Evolutionary conservation across 2,888 invertebrate species (phyloP).

Genomic region (Epirrhoe alternata): DNA sequence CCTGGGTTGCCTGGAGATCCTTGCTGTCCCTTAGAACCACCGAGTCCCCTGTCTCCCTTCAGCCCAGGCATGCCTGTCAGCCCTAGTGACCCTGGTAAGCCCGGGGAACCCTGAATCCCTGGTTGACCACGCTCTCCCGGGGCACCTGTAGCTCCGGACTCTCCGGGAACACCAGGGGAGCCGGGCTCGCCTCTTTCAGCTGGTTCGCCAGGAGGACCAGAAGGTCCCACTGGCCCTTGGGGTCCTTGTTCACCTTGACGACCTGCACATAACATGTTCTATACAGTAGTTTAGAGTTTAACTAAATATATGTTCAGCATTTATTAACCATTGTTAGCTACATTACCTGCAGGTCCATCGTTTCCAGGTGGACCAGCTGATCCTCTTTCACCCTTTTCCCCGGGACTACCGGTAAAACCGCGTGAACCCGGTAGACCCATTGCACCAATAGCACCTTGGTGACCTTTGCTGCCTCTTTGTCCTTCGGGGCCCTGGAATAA

Average conservation of each 20-base stretch:
- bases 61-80: conserved; percentile 88
- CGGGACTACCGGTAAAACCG: conserved; percentile 87
- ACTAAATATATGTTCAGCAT: too few species aligned
- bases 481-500: conserved; percentile 87
- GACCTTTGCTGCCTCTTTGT: conserved; percentile 88
- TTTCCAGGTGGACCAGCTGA: conserved; percentile 88
- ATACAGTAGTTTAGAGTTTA: too few species aligned
- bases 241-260: conserved; percentile 91
- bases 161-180: conserved; percentile 88
- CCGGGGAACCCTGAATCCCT: conserved; percentile 89
- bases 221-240: conserved; percentile 90
- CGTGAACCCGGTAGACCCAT: conserved; percentile 89
- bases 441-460: conserved; percentile 88
- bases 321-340: too few species aligned
- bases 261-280: conserved; percentile 63
- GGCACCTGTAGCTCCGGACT: conserved; percentile 89
- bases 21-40: conserved; percentile 90
- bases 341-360: conserved; percentile 89
- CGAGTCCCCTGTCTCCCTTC: conserved; percentile 90
- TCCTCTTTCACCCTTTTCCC: conserved; percentile 92
- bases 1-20: conserved; percentile 87
- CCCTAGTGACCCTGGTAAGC: conserved; percentile 89
- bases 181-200: conserved; percentile 93
- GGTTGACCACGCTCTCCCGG: conserved; percentile 90
- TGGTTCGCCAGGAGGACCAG: conserved; percentile 92